Percentiles rank a stretch among this genome's conserved stretches.
Conservation (phyloP, 2,888 invertebrate species). For the Orchesella flavescens region DNA sequence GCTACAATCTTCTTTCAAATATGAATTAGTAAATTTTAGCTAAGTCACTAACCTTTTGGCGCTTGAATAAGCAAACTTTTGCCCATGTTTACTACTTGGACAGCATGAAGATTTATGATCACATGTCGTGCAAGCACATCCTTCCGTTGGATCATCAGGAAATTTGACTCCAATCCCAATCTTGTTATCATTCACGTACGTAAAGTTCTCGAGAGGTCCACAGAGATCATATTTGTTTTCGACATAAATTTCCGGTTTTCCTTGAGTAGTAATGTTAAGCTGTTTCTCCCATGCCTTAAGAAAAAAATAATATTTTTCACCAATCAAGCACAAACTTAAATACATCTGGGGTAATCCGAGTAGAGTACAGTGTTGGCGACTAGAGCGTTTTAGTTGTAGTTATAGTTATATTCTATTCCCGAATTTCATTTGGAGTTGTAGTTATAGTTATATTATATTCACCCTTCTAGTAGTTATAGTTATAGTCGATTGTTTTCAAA, state of each 20-base stretch:
- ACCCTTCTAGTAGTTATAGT: no score
- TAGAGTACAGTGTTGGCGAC: no score
- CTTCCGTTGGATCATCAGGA: slow-evolving; percentile 85
- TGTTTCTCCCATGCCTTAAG: slow-evolving; percentile 82
- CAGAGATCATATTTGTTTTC: slow-evolving; percentile 85
- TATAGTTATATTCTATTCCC: no score
- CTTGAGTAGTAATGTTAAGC: slow-evolving; percentile 82
- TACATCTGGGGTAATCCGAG: no score
- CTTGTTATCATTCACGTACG: slow-evolving; percentile 87
- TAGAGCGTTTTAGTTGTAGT: no score
- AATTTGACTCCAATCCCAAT: slow-evolving; percentile 80
- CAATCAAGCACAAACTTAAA: background rate
- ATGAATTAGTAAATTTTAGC: background rate
- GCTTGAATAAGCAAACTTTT: slow-evolving; percentile 33
- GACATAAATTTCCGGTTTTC: slow-evolving; percentile 81
- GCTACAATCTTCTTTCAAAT: background rate
- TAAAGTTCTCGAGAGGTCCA: slow-evolving; percentile 85
- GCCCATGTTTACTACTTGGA: slow-evolving; percentile 45
- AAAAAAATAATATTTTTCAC: background rate
- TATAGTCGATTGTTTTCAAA: no score
- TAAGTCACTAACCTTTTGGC: slow-evolving; percentile 23
- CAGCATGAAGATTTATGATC: slow-evolving; percentile 48
- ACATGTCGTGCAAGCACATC: slow-evolving; percentile 91
- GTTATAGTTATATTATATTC: no score
- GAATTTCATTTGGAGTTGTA: no score